Conservation (phyloP, 2,113 vertebrate species). For the Gasterosteus aculeatus region DNA sequence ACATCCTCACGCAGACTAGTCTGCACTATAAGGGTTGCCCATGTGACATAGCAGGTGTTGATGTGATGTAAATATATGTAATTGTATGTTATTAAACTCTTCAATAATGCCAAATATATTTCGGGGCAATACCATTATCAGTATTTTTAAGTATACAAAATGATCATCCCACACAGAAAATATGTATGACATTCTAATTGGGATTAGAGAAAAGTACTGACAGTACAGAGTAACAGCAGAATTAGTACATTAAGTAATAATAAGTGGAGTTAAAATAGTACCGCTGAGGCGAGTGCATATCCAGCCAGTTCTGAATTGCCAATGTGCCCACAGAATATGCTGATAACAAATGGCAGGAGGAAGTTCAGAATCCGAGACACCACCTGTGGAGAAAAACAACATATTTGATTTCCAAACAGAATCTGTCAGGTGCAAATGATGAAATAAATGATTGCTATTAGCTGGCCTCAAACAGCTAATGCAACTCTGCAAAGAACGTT, state of each 20-base stretch:
- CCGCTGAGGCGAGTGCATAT: constrained; percentile 88
- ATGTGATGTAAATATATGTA: too few relatives aligned
- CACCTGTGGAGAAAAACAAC: constrained; percentile 78
- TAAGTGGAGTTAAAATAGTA: constrained; percentile 61
- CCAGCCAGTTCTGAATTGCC: constrained; percentile 91
- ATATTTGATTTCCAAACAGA: neutral
- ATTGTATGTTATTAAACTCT: neutral
- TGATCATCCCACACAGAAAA: neutral
- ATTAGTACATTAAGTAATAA: neutral
- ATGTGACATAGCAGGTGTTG: too few relatives aligned
- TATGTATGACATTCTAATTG: neutral
- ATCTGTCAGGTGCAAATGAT: constrained; percentile 8
- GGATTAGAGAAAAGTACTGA: neutral
- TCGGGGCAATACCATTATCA: neutral
- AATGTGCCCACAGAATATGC: constrained; percentile 93
- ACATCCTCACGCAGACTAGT: too few relatives aligned
- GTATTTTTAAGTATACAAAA: neutral
- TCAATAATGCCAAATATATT: neutral
- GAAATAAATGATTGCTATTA: neutral
- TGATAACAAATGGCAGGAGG: constrained; percentile 86
- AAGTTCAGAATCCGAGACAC: constrained; percentile 87
- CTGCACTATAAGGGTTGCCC: too few relatives aligned
- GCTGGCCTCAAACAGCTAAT: neutral
- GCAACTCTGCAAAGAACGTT: neutral
- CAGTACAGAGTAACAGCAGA: neutral